These are phyloP conservation scores for Lordiphosa fenestrarum DNA, from an alignment of 2,888 invertebrate genomes.

Conservation along the genomic window DNA sequence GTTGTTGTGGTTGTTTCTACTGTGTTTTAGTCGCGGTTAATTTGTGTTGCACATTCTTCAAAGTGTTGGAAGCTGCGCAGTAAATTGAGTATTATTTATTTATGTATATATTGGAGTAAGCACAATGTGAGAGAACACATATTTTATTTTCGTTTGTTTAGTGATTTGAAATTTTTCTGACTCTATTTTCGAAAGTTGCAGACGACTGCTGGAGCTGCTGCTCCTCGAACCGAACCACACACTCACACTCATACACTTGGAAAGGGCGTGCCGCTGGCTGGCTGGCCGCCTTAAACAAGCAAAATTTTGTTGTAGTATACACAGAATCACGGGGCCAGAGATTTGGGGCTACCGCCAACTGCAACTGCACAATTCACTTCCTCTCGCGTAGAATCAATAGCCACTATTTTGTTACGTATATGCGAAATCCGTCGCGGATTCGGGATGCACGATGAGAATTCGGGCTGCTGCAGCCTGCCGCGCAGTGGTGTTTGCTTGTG, in stretches of 20 bases:
- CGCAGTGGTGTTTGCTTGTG: conserved; percentile 30
- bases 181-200: conserved; percentile 4
- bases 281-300: conserved; percentile 34
- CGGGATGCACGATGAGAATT: conserved; percentile 16
- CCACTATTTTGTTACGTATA: conserved; percentile 15
- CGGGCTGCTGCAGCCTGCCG: conserved; percentile 30
- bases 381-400: conserved; percentile 56
- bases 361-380: conserved; percentile 56
- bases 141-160: conserved; percentile 25
- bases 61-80: conserved; percentile 9
- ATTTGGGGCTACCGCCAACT: conserved; percentile 25
- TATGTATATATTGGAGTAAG: too few relatives aligned
- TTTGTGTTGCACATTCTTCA: conserved; percentile 49
- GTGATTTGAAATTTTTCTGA: conserved; percentile 11
- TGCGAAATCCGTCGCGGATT: conserved; percentile 25
- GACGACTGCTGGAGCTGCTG: conserved; percentile 27
- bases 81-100: conserved; percentile 20
- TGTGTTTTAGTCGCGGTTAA: conserved; percentile 32
- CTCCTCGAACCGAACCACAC: conserved; percentile 4
- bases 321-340: conserved; percentile 34
- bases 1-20: conserved; percentile 15
- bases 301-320: conserved; percentile 54
- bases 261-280: conserved; percentile 40
- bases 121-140: conserved; percentile 9
- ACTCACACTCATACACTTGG: conserved; percentile 7